Conservation (phyloP, 2,113 vertebrate species). For the Scomber japonicus region DNA sequence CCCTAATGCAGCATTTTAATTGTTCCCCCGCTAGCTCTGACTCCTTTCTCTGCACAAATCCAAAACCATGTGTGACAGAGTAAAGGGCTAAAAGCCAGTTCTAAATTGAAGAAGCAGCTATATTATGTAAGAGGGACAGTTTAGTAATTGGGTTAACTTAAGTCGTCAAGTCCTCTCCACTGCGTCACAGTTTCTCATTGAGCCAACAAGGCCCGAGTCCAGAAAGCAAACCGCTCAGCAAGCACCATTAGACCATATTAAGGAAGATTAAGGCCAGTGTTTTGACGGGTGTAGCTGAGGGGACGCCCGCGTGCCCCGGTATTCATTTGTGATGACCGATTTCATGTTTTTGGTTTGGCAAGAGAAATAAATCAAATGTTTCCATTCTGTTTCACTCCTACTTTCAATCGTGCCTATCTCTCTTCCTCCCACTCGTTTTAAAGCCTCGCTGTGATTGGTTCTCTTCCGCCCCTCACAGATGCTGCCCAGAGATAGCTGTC, state of each 20-base stretch:
- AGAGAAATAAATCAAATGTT: conserved; percentile 64
- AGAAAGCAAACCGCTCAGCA: conserved; percentile 45
- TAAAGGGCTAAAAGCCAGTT: conserved; percentile 13
- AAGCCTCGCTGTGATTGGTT: conserved; percentile 21
- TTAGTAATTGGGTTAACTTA: conserved; percentile 52
- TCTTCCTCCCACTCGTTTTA: neutral
- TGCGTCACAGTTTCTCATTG: conserved; percentile 34
- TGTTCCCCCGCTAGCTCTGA: neutral
- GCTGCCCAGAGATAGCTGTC: conserved; percentile 32
- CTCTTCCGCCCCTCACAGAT: conserved; percentile 31
- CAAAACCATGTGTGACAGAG: conserved; percentile 38
- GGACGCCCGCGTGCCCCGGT: conserved; percentile 42
- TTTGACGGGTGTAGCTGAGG: conserved; percentile 44
- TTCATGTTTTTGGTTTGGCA: conserved; percentile 58
- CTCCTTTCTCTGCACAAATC: neutral
- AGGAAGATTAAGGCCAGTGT: conserved; percentile 67
- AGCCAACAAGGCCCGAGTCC: conserved; percentile 25
- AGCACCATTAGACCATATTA: conserved; percentile 74
- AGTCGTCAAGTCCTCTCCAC: conserved; percentile 27
- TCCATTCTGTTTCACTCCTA: conserved; percentile 15
- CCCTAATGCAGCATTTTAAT: conserved; percentile 22
- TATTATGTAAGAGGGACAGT: conserved; percentile 46
- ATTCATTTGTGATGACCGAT: conserved; percentile 67
- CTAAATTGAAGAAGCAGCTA: conserved; percentile 50
- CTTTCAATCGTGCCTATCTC: neutral